These are phyloP conservation scores for Agrilus cyanescens DNA, from an alignment of 2,888 invertebrate species.

Conservation along the genomic window DNA sequence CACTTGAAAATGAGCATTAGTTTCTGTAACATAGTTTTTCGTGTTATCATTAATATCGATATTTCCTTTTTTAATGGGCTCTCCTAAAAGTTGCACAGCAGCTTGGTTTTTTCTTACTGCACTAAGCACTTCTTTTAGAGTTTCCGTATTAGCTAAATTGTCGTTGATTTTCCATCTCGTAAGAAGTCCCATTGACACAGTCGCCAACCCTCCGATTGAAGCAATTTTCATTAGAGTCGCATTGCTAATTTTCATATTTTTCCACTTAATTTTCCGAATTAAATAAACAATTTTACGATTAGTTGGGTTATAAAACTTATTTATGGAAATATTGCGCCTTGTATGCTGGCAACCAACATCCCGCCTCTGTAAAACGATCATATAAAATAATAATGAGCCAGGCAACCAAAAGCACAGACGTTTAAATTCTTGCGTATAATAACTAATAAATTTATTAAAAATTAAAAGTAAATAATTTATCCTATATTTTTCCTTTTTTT, in stretches of 20 bases:
- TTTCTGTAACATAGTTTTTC: slow-evolving; percentile 41
- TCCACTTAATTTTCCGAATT: too few species aligned
- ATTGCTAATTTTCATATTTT: slow-evolving; percentile 25
- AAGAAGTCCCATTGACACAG: slow-evolving; percentile 40
- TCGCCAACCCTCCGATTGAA: slow-evolving; percentile 48
- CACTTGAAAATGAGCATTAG: slow-evolving; percentile 48
- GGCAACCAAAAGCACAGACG: too few species aligned
- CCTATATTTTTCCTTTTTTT: too few species aligned
- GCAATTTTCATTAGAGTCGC: slow-evolving; percentile 50
- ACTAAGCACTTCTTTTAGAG: slow-evolving; percentile 52
- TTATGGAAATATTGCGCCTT: too few species aligned
- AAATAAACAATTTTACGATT: too few species aligned
- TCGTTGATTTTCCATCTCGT: slow-evolving; percentile 42
- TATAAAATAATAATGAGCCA: too few species aligned
- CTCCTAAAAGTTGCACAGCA: slow-evolving; percentile 54
- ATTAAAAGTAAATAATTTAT: too few species aligned
- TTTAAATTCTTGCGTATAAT: too few species aligned
- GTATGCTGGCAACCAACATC: too few species aligned
- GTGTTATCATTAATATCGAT: slow-evolving; percentile 47
- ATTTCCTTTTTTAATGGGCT: slow-evolving; percentile 55
- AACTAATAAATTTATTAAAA: too few species aligned
- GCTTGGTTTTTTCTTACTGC: slow-evolving; percentile 44
- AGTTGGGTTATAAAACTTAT: too few species aligned
- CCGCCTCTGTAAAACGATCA: too few species aligned
- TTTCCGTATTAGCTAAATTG: slow-evolving; percentile 43